Base-by-base conservation (phyloP, 2,888 invertebrate genomes). In the Lasioglossum figueresi region DNA sequence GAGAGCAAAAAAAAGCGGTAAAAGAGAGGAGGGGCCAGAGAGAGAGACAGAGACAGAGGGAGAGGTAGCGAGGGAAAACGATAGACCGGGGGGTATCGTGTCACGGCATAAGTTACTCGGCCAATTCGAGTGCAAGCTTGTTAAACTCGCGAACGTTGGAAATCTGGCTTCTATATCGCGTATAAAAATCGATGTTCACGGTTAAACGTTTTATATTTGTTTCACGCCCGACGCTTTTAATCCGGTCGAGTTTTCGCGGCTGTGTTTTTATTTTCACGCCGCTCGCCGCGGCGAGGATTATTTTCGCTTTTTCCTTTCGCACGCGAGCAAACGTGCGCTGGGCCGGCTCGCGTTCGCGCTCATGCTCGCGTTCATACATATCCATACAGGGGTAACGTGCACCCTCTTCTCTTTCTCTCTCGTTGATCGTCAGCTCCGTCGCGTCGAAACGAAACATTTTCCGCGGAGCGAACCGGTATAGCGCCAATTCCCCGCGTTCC, bases 151-250 rank as follows among this genome's bases (percentile, higher is more conserved):
- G 78, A 79, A 78, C 86, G 86, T 76, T 78, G 86, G 81, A 86
- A 86, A 85, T 86, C 83, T 56, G 78, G 72, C 72, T 76, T 80
- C 74, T 80, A 80, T 80, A 88, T 87, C 74, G 79, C 74, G 83
- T 73, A 82, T 79, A 86, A 86, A 85, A 86, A 85, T 82, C 86
- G 82, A 82, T 82, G 86, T 86, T 85, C 86, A 81, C 80, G 79
- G 79, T 80, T 86, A 86, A 86, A 80, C 86, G 86, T 86, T 82
- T 86, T 77, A 79, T 85, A 86, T 86, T 86, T 85, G 82, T 86
- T 86, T 86, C 82, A 80, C 86, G 82, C 77, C 79, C 79, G 76
- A 72, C 82, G 86, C 82, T 84, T 86, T 86, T 86, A 86, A 86
- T 86, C 86, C 86, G 82, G 71, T 48, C 79, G 76, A 85, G 78